A percentile compares a stretch with the other conserved stretches of the same genome.
These are phyloP conservation scores for Pachyuromys duprasi DNA, from an alignment of 2,797 vertebrate species.

Conservation along the genomic window DNA sequence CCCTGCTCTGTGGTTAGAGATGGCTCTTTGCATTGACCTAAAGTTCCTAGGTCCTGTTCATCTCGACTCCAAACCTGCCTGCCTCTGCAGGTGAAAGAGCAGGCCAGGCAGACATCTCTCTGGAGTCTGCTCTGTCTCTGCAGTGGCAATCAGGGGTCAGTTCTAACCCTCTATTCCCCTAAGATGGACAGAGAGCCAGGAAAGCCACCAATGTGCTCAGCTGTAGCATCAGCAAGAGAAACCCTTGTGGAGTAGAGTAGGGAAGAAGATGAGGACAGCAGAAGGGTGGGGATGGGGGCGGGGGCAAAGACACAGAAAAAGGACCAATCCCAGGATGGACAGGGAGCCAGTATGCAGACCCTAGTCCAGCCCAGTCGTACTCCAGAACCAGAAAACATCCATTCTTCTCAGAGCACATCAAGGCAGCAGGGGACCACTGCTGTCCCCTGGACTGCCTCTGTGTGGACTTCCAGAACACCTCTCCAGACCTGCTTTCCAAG, in stretches of 20 bases:
- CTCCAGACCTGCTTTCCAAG: neutral
- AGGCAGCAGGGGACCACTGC: neutral
- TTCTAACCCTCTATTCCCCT: neutral
- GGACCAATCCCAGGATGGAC: neutral
- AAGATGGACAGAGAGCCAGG: neutral
- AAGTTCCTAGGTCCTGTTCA: neutral
- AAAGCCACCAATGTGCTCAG: neutral
- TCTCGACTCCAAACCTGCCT: neutral
- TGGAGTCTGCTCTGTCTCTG: neutral
- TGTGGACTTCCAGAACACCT: neutral
- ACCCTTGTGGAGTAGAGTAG: neutral
- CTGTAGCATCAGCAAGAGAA: conserved; percentile 37
- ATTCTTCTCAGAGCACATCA: neutral
- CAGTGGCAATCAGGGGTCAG: neutral
- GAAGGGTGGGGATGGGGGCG: neutral
- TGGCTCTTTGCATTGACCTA: neutral
- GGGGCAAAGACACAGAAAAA: conserved; percentile 13
- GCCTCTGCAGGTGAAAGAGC: neutral
- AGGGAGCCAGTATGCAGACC: neutral
- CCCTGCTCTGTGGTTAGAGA: neutral
- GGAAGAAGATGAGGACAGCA: neutral
- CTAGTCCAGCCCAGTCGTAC: neutral
- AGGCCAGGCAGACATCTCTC: neutral
- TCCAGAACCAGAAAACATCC: neutral
- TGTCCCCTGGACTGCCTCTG: neutral